Evolutionary conservation across 2,113 vertebrate genomes (phyloP), one percentile per base, ranked within the genome.

Genomic region (Castor canadensis): DNA sequence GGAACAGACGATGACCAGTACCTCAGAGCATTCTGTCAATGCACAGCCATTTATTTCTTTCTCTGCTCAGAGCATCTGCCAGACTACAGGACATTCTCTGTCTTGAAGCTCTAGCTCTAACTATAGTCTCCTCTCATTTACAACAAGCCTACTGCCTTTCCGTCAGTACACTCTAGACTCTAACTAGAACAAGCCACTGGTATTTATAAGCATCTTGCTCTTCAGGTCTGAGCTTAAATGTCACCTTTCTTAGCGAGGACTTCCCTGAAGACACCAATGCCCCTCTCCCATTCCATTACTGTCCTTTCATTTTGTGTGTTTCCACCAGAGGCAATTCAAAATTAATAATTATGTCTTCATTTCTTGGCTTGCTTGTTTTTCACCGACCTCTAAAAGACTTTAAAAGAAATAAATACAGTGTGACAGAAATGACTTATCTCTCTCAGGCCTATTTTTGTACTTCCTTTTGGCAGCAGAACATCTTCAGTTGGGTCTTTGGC

Each of bases 341-440:
- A 85, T 77, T 24, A 47, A 30, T 81, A 45, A 38, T 38, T 35
- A 5, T 49, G 19, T 73, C 47, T 93, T 81, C 66, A 73, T 77
- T 87, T 83, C 77, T 94, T 91, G 79, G 76, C 72, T 89, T 66
- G n/a, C n/a, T 54, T 73, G 9, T 35, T 91, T 89, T 75, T 95
- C 75, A 82, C 26, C 45, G 45, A 64, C 22, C 32, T 26, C 16
- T 26, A 69, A 64, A 96, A 69, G 4, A 76, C 47, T 76, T 89
- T 52, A 76, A n/a, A 90, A 56, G 32, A 90, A 80, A 95, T 16
- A 72, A 81, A 52, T 1, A 64, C 35, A 52, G 38, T 22, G 58
- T 52, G 28, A 45, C 11, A 54, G 72, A 54, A 90, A 80, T 11
- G 35, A 40, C 35, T 86, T 58, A 28, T 43, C 49, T 75, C 38